Evolutionary conservation across 2,113 vertebrate genomes (phyloP), one percentile per base, ranked within the genome.

Genomic region (Potamarius usumacintae): DNA sequence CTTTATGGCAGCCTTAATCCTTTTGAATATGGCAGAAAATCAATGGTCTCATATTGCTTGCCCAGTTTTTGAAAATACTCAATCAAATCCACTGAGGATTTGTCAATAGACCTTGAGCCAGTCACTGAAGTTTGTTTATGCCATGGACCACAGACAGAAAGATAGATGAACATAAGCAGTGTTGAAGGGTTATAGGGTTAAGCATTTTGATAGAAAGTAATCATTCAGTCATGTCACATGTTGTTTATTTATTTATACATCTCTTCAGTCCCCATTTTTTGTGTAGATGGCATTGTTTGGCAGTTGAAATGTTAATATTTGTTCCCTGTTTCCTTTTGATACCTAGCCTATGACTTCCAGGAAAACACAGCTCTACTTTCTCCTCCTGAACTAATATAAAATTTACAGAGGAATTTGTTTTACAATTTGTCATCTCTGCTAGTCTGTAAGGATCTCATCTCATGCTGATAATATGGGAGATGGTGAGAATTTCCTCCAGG

Each of bases 21-120:
- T 95, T 94, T 95, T 94, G 93, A 95, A 95, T 95, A 94, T 93
- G 94, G 94, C 95, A 95, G 93, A 94, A 95, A 95, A 95, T 96
- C 94, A 92, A 95, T 96, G 92, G 92, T 89, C 92, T 94, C 93
- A 93, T 93, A 86, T 94, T 81, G 92, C 93, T 95, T 85, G 95
- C 93, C 94, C 94, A 92, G 93, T 93, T 94, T 93, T 92, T 85
- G 91, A 94, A 91, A 90, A 91, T 92, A 94, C 93, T 95, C 94
- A 93, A 94, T 95, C 94, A 96, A 89, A 82, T 92, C 90, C 92
- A 91, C 91, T 88, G 83, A 92, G 91, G 91, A 93, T 91, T 92
- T 76, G 88, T 89, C 88, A 85, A 89, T 90, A 88, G 88, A 88
- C 88, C 86, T 90, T 84, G 80, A 84, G 82, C 81, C 82, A 76